Conservation (phyloP, 2,888 invertebrate genomes). For the Pammene aurita region DNA sequence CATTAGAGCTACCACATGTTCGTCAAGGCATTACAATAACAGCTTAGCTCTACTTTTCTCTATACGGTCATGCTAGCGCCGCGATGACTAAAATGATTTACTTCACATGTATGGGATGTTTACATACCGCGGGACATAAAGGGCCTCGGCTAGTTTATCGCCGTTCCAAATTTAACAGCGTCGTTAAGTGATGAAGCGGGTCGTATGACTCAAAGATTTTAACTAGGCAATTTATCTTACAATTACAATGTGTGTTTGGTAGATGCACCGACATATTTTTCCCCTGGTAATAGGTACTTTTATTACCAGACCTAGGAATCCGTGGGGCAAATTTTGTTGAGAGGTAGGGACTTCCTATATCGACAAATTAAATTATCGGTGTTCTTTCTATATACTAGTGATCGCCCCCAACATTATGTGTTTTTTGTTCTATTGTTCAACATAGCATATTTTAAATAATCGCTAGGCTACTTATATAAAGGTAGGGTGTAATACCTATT, state of each 20-base stretch:
- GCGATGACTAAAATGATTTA: slow-evolving; percentile 37
- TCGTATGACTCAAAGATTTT: slow-evolving; percentile 29
- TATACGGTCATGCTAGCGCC: slow-evolving; percentile 52
- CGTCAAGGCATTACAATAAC: background rate
- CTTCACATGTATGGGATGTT: slow-evolving; percentile 38
- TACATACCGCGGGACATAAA: slow-evolving; percentile 31
- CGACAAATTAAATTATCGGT: no score
- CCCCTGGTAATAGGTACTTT: background rate
- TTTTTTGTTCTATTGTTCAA: no score
- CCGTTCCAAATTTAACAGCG: slow-evolving; percentile 29
- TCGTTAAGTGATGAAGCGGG: slow-evolving; percentile 29
- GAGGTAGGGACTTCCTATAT: no score
- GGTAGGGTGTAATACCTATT: no score
- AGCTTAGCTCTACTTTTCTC: slow-evolving; percentile 21
- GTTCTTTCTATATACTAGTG: no score
- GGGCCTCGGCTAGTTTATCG: slow-evolving; percentile 37
- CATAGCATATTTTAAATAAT: no score
- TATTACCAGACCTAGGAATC: no score
- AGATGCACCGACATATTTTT: background rate
- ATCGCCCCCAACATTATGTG: no score
- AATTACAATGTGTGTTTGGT: slow-evolving; percentile 8
- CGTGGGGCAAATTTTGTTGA: no score
- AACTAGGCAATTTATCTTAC: slow-evolving; percentile 22
- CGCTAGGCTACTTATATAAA: no score
- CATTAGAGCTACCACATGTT: background rate